Percentiles rank a stretch among this genome's conserved stretches.
Conservation (phyloP, 2,797 vertebrate species). For the Karalla daura region DNA sequence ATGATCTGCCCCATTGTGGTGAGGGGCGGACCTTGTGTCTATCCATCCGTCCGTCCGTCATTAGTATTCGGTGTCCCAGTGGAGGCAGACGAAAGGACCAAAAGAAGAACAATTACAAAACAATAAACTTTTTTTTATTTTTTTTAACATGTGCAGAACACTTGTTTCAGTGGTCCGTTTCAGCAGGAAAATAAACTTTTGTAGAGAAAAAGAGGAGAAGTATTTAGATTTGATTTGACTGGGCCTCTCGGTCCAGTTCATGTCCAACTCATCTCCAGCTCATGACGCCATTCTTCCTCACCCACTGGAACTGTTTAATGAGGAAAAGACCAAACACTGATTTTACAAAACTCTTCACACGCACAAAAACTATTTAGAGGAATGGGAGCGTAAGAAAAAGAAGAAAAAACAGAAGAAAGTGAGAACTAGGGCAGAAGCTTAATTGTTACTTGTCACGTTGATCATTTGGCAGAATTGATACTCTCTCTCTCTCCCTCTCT, state of each 20-base stretch:
- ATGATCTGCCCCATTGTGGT: too few relatives aligned
- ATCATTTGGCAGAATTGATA: conserved; percentile 16
- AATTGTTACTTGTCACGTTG: not conserved
- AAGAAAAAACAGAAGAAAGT: conserved; percentile 12
- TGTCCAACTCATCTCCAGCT: conserved; percentile 33
- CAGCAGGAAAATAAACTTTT: not conserved
- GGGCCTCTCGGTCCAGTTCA: conserved; percentile 1
- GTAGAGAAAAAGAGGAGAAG: not conserved
- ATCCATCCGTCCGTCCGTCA: not conserved
- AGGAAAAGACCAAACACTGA: conserved; percentile 35
- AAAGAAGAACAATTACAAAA: not conserved
- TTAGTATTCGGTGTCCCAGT: not conserved
- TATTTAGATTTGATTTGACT: conserved; percentile 11
- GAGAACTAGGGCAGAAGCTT: not conserved
- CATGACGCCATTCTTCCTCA: conserved; percentile 49
- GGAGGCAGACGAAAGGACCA: conserved; percentile 4
- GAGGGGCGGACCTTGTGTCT: too few relatives aligned
- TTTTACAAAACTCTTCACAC: conserved; percentile 12
- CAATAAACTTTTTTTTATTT: too few relatives aligned
- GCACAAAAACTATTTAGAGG: not conserved
- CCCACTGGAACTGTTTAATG: conserved; percentile 58
- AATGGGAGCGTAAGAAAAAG: conserved; percentile 2
- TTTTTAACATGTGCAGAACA: too few relatives aligned
- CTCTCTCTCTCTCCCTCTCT: not conserved
- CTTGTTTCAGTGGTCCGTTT: not conserved